Evolutionary conservation across 1,140 invertebrate species (phyloP).

Genomic region (Cydia amplana): DNA sequence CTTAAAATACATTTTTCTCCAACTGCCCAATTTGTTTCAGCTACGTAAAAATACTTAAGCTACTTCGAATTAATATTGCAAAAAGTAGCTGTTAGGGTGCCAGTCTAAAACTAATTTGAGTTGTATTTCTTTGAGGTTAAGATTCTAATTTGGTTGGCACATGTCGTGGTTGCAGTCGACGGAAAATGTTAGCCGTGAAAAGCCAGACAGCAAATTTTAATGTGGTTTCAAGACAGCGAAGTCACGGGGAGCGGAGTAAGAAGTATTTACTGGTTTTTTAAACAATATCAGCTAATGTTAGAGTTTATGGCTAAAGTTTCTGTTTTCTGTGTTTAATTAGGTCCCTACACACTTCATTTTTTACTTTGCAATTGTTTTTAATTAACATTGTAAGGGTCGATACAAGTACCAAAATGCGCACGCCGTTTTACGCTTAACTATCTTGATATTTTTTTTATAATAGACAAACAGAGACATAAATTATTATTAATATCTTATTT

Average conservation of each 20-base stretch:
- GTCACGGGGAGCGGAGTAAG: slow-evolving; percentile 16
- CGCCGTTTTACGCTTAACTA: too few species aligned
- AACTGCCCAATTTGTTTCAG: slow-evolving; percentile 39
- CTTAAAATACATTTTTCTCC: slow-evolving; percentile 45
- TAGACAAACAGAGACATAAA: too few species aligned
- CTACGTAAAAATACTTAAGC: slow-evolving; percentile 60
- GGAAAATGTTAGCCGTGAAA: slow-evolving; percentile 50
- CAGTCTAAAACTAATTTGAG: slow-evolving; percentile 41
- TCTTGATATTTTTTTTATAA: too few species aligned
- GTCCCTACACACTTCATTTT: neutral
- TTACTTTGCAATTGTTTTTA: neutral
- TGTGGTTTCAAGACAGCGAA: slow-evolving; percentile 28
- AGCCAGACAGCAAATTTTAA: slow-evolving; percentile 31
- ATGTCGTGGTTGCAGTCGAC: slow-evolving; percentile 37
- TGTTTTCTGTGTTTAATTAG: neutral
- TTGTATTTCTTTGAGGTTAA: slow-evolving; percentile 44
- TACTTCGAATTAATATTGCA: slow-evolving; percentile 64
- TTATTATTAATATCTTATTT: too few species aligned
- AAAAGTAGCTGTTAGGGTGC: slow-evolving; percentile 55
- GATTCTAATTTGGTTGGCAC: slow-evolving; percentile 41
- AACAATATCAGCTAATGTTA: neutral
- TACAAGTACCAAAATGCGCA: too few species aligned
- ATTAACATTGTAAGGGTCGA: neutral
- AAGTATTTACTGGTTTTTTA: slow-evolving; percentile 24
- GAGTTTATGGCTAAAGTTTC: slow-evolving; percentile 1